Base-by-base conservation (phyloP, 2,113 vertebrate genomes). In the Lophotis ruficrista region DNA sequence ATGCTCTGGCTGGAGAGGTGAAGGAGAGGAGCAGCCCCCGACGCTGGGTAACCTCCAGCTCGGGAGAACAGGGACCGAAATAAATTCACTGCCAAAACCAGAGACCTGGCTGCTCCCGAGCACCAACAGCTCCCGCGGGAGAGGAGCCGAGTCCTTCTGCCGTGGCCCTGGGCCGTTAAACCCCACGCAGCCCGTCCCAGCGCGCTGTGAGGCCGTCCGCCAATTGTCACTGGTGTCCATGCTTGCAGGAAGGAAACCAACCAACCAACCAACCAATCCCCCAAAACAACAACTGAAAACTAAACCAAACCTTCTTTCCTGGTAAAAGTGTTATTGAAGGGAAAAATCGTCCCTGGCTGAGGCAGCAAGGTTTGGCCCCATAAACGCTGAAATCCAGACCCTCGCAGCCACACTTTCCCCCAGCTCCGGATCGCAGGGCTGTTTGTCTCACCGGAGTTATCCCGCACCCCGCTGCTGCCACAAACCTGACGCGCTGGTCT, bases 21-120 rank as follows among this genome's bases (percentile, higher is more conserved):
- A 14, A 60, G 45, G 15, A 61, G 54, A 48, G 50, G 41, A 68
- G 41, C n/a, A 23, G 58, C n/a, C 66, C 22, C 27, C 1, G 3
- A 5, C 2, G 1, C 7, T 2, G 1, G 15, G 6, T 9, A 7
- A 22, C 30, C 38, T 31, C 41, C 56, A 16, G 23, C 31, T 3
- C 3, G 1, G 33, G 61, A 70, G 21, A 47, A 17, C 6, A 14
- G 50, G 21, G 6, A 38, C 37, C 7, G 1, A 27, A 62, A 57
- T 9, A 54, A 27, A 56, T 4, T 27, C 58, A 6, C 9, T 54
- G 3, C 54, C 18, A 2, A 18, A n/a, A 41, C 15, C 75, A 48
- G n/a, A 30, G 47, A 47, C 21, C 13, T 2, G 0, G 6, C 79
- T 28, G 66, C 8, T 27, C 48, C 48, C 1, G 9, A 18, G 48